These are phyloP conservation scores for Polyergus mexicanus DNA, from an alignment of 1,140 invertebrate genomes.

Conservation along the genomic window DNA sequence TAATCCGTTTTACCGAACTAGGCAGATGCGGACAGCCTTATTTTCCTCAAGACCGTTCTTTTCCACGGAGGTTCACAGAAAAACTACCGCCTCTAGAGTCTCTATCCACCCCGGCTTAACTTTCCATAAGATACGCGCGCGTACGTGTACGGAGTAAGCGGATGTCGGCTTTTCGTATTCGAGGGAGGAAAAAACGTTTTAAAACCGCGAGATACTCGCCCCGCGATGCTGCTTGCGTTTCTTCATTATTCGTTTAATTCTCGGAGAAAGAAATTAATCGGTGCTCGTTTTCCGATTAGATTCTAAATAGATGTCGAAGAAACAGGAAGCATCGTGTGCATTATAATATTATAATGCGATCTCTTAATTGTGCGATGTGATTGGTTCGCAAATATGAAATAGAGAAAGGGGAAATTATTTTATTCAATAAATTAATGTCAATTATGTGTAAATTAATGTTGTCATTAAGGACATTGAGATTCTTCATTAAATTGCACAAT, in stretches of 20 bases:
- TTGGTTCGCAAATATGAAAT: not conserved
- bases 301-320: not conserved
- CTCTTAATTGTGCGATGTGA: not conserved
- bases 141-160: slow-evolving; percentile 15
- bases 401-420: not conserved
- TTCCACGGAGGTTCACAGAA: slow-evolving; percentile 1
- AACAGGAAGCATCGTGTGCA: no score
- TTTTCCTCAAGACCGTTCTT: slow-evolving; percentile 53
- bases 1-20: slow-evolving; percentile 51
- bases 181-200: slow-evolving; percentile 1
- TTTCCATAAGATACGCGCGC: slow-evolving; percentile 6
- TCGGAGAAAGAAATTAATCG: not conserved
- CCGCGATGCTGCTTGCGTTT: slow-evolving; percentile 37
- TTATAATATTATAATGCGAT: not conserved
- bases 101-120: slow-evolving; percentile 43
- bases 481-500: not conserved
- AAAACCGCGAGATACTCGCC: not conserved
- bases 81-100: slow-evolving; percentile 35
- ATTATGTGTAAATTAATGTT: not conserved
- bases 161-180: not conserved
- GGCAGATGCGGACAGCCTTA: slow-evolving; percentile 29
- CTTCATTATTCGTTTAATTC: slow-evolving; percentile 32
- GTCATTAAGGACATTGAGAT: not conserved
- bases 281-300: not conserved
- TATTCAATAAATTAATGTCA: not conserved